Evolutionary conservation across 2,797 vertebrate species (phyloP).

Genomic region (Buphagus erythrorhynchus): DNA sequence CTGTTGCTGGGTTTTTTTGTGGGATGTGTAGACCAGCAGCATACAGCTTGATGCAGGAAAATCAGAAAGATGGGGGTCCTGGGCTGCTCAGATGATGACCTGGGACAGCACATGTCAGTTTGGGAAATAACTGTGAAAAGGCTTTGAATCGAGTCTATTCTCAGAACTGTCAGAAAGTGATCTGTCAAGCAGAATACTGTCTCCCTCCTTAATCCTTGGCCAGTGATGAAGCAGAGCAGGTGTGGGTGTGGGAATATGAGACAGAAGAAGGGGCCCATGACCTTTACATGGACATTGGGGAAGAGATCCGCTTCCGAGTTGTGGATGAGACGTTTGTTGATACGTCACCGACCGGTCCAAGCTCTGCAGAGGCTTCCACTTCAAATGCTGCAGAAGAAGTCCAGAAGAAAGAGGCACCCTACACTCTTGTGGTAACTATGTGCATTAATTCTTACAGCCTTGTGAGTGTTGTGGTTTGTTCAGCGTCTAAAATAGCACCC

Average conservation of each 20-base stretch:
- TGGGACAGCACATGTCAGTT: accelerated
- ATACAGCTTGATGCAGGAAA: neutral
- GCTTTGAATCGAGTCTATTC: neutral
- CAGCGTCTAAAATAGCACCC: neutral
- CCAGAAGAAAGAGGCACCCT: slow-evolving; percentile 89
- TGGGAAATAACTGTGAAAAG: neutral
- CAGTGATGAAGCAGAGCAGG: slow-evolving; percentile 95
- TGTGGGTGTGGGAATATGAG: slow-evolving; percentile 99
- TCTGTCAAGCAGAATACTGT: neutral
- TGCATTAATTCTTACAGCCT: neutral
- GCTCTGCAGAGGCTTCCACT: slow-evolving; percentile 74
- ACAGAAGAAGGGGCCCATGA: slow-evolving; percentile 97
- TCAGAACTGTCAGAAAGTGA: neutral
- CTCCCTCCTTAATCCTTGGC: slow-evolving; percentile 66
- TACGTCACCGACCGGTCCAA: slow-evolving; percentile 93
- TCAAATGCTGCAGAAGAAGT: slow-evolving; percentile 70
- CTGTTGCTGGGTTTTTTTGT: neutral
- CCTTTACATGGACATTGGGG: slow-evolving; percentile 97
- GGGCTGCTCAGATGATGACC: accelerated
- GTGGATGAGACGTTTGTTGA: slow-evolving; percentile 93
- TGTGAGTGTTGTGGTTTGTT: neutral
- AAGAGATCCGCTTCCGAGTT: slow-evolving; percentile 94
- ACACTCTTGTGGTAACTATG: slow-evolving; percentile 89
- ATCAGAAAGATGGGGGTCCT: neutral
- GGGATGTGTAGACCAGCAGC: neutral